Conservation (phyloP, 2,113 vertebrate species). For the Todiramphus saurophagus region DNA sequence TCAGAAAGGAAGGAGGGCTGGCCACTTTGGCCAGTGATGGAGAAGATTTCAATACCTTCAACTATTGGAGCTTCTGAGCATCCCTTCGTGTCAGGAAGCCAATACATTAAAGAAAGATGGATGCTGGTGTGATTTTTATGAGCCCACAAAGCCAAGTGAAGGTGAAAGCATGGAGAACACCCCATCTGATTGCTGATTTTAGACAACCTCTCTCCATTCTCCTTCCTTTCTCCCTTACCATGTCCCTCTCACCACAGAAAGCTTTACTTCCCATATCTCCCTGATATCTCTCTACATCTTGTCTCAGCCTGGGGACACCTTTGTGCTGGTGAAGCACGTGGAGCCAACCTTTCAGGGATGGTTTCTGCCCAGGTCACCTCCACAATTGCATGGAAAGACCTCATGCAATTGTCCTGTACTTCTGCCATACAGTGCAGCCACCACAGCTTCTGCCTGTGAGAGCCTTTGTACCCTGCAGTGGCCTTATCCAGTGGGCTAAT, state of each 20-base stretch:
- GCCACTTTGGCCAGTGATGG: conserved; percentile 52
- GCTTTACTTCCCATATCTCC: background rate
- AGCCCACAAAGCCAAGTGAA: background rate
- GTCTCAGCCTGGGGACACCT: background rate
- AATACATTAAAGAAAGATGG: conserved; percentile 1
- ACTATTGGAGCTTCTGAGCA: conserved; percentile 33
- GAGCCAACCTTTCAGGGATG: background rate
- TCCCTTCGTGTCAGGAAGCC: background rate
- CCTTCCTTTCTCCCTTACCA: background rate
- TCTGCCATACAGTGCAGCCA: background rate
- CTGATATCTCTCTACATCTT: background rate
- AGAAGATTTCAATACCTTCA: conserved; percentile 33
- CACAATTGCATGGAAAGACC: background rate
- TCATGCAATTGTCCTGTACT: background rate
- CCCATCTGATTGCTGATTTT: background rate
- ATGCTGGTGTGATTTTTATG: conserved; percentile 2
- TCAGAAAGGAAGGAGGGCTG: conserved; percentile 8
- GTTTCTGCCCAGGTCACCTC: background rate
- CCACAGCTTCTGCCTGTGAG: background rate
- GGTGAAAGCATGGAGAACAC: background rate
- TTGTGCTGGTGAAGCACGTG: fast-evolving
- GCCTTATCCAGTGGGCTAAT: background rate
- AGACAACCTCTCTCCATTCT: background rate
- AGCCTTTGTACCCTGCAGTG: background rate
- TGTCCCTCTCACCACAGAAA: background rate